These are phyloP conservation scores for Verasper variegatus DNA, from an alignment of 2,113 vertebrate species.

Conservation along the genomic window DNA sequence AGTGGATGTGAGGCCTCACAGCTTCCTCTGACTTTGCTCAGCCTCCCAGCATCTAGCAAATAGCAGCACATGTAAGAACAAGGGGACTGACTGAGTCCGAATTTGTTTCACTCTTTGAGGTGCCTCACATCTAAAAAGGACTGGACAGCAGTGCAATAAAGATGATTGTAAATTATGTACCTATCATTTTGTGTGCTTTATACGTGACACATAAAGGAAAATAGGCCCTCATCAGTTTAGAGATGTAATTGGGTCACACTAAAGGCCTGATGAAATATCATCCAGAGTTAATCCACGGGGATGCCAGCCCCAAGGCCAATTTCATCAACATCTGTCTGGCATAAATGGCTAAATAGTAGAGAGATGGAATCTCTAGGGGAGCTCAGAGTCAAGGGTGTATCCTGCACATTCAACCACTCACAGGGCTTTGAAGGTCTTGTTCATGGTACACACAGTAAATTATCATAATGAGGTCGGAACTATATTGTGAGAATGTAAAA, in stretches of 20 bases:
- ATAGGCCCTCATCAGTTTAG: conserved; percentile 11
- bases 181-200: not conserved
- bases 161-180: conserved; percentile 14
- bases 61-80: not conserved
- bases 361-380: conserved; percentile 35
- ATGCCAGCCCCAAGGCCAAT: conserved; percentile 19
- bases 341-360: conserved; percentile 25
- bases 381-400: conserved; percentile 30
- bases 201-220: conserved; percentile 19
- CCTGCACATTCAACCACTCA: conserved; percentile 24
- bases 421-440: conserved; percentile 52
- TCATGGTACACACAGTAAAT: conserved; percentile 33
- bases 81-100: not conserved
- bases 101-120: not conserved
- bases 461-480: conserved; percentile 41
- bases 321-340: conserved; percentile 28
- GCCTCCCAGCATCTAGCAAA: no score
- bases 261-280: conserved; percentile 33
- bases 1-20: not conserved
- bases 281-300: conserved; percentile 18
- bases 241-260: conserved; percentile 42
- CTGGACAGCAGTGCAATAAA: conserved; percentile 56
- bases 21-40: no score
- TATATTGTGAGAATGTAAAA: conserved; percentile 50
- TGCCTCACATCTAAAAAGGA: not conserved